Conservation (phyloP, 2,888 invertebrate genomes). For the Agrilus biguttatus region DNA sequence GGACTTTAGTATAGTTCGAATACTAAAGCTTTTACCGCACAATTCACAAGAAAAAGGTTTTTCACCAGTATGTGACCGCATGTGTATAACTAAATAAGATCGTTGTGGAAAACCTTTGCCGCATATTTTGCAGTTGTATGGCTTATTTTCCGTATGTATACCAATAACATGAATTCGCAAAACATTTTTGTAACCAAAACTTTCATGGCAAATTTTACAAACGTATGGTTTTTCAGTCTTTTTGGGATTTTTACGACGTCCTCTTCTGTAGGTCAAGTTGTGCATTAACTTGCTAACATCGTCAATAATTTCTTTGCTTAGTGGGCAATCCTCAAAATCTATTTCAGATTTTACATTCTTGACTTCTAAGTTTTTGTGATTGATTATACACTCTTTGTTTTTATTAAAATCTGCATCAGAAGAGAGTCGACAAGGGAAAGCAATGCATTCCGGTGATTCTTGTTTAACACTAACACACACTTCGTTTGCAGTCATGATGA, state of each 20-base stretch:
- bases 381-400: too few relatives aligned
- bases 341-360: too few relatives aligned
- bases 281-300: too few relatives aligned
- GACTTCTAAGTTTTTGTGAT: too few relatives aligned
- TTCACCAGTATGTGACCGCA: slow-evolving; percentile 10
- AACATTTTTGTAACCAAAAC: slow-evolving; percentile 9
- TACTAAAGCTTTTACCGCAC: slow-evolving; percentile 6
- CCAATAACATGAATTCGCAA: slow-evolving; percentile 7
- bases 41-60: slow-evolving; percentile 6
- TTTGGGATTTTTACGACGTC: background rate
- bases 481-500: too few relatives aligned
- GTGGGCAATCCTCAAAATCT: too few relatives aligned
- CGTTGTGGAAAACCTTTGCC: slow-evolving; percentile 8
- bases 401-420: too few relatives aligned
- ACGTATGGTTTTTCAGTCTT: background rate
- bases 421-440: too few relatives aligned
- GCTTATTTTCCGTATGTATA: slow-evolving; percentile 7
- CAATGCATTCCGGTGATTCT: too few relatives aligned
- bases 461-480: too few relatives aligned
- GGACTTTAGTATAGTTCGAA: slow-evolving; percentile 6
- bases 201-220: slow-evolving; percentile 4
- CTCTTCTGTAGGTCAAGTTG: too few relatives aligned
- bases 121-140: slow-evolving; percentile 7
- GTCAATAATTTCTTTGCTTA: too few relatives aligned
- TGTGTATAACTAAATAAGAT: slow-evolving; percentile 7